Conservation (phyloP, 2,888 invertebrate species). For the Drosophila phalerata region DNA sequence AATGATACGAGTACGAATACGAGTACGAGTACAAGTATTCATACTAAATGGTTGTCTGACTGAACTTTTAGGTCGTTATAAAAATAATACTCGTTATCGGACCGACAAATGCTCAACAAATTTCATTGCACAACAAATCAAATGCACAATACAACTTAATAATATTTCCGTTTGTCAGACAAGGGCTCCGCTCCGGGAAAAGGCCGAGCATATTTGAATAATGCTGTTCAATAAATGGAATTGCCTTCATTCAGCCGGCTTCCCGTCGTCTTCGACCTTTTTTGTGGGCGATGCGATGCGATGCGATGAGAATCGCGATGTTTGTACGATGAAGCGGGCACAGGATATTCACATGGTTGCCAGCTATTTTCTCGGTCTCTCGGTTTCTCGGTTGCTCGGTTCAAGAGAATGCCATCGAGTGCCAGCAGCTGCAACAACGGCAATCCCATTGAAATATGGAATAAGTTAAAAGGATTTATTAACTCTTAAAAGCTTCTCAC, state of each 20-base stretch:
- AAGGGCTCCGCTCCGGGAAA: constrained; percentile 12
- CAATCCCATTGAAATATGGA: constrained; percentile 74
- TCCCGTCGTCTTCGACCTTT: constrained; percentile 41
- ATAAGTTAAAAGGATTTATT: constrained; percentile 81
- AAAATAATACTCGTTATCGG: constrained; percentile 10
- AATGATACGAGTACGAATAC: constrained; percentile 41
- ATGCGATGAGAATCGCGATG: constrained; percentile 2
- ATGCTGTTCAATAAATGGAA: constrained; percentile 76
- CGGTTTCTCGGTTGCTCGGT: too few species aligned
- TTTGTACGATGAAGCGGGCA: constrained; percentile 14
- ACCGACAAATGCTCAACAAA: constrained; percentile 58
- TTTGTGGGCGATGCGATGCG: constrained; percentile 31
- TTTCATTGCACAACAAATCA: constrained; percentile 67
- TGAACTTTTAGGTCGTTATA: constrained; percentile 10
- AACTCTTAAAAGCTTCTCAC: constrained; percentile 78
- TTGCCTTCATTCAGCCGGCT: constrained; percentile 68
- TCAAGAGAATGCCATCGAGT: constrained; percentile 46
- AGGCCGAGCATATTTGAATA: constrained; percentile 65
- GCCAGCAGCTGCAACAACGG: constrained; percentile 40
- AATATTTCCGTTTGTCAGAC: constrained; percentile 61
- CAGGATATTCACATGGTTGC: constrained; percentile 62
- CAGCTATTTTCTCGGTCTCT: constrained; percentile 50
- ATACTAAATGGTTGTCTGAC: not conserved
- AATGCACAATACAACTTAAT: constrained; percentile 71
- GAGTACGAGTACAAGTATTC: too few species aligned